A percentile compares a stretch with the other conserved stretches of the same genome.
Conservation (phyloP, 2,888 invertebrate genomes). For the Dyspetes luteomarginatus region DNA sequence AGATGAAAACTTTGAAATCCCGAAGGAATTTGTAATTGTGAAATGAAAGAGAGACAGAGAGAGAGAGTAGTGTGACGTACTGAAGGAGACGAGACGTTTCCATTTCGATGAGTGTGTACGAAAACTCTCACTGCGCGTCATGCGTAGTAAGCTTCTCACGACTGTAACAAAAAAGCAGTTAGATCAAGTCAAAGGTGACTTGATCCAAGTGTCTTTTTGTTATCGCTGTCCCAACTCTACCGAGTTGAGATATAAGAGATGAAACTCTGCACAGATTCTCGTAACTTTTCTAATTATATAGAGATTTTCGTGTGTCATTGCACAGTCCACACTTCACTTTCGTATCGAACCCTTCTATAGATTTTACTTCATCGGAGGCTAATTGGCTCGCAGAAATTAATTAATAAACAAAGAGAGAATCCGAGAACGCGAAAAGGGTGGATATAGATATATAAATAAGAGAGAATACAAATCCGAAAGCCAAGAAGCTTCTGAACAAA, state of each 20-base stretch:
- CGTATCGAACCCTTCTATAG: not conserved
- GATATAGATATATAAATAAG: not conserved
- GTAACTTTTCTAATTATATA: constrained; percentile 69
- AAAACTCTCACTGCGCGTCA: constrained; percentile 48
- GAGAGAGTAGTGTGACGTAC: constrained; percentile 25
- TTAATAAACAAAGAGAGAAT: constrained; percentile 72
- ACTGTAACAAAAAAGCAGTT: constrained; percentile 19
- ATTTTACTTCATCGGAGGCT: constrained; percentile 46
- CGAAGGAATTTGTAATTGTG: constrained; percentile 72
- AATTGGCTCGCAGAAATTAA: constrained; percentile 81
- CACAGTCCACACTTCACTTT: constrained; percentile 4
- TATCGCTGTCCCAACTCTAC: too few species aligned
- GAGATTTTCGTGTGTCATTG: constrained; percentile 18
- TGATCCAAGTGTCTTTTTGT: too few species aligned
- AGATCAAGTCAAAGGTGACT: not conserved
- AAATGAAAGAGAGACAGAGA: not conserved
- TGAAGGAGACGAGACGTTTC: constrained; percentile 44
- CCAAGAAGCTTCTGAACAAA: not conserved
- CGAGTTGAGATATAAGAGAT: constrained; percentile 20
- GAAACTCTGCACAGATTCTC: constrained; percentile 29
- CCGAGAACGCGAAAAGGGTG: not conserved
- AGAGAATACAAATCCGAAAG: not conserved
- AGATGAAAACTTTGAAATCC: constrained; percentile 74
- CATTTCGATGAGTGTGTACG: constrained; percentile 14
- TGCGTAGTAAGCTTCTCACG: constrained; percentile 25